A percentile compares a stretch with the other conserved stretches of the same genome.
phyloP scores from a whole-genome alignment of 2,113 vertebrate genomes.

The Scomber colias region DNA sequence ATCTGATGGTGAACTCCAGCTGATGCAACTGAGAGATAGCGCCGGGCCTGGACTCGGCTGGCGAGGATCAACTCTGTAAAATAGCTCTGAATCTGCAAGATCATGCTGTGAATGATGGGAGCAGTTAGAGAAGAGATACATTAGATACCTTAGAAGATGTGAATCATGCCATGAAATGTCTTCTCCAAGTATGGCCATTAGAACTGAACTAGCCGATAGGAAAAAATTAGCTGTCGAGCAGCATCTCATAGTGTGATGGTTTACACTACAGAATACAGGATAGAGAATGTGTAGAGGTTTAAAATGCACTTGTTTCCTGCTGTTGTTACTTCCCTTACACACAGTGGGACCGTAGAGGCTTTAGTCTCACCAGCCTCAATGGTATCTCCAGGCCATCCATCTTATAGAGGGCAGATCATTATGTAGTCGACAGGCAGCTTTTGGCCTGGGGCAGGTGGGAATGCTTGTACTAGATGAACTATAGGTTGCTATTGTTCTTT shows the following conservation, averaged over 20 bases:
- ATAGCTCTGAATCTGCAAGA: conserved; percentile 40
- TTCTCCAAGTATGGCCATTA: neutral
- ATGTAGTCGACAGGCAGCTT: conserved; percentile 78
- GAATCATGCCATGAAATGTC: conserved; percentile 13
- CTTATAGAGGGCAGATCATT: conserved; percentile 82
- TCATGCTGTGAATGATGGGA: conserved; percentile 49
- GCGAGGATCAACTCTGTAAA: conserved; percentile 37
- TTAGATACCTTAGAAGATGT: conserved; percentile 23
- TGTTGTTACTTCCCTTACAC: conserved; percentile 66
- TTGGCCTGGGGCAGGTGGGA: conserved; percentile 72
- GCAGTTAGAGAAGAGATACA: conserved; percentile 11
- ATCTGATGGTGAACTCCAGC: conserved; percentile 79
- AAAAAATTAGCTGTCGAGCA: conserved; percentile 46
- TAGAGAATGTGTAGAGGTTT: conserved; percentile 46
- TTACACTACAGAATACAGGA: conserved; percentile 58
- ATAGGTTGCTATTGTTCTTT: conserved; percentile 63
- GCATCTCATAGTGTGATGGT: conserved; percentile 30
- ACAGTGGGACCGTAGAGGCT: conserved; percentile 46
- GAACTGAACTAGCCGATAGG: conserved; percentile 13
- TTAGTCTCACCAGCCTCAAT: conserved; percentile 65
- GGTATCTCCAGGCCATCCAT: conserved; percentile 81
- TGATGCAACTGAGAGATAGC: conserved; percentile 72
- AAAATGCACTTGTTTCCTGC: conserved; percentile 59
- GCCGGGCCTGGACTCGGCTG: conserved; percentile 20
- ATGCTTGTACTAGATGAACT: conserved; percentile 69